phyloP scores from a whole-genome alignment of 1,140 invertebrate genomes.

The Camponotus pennsylvanicus region DNA sequence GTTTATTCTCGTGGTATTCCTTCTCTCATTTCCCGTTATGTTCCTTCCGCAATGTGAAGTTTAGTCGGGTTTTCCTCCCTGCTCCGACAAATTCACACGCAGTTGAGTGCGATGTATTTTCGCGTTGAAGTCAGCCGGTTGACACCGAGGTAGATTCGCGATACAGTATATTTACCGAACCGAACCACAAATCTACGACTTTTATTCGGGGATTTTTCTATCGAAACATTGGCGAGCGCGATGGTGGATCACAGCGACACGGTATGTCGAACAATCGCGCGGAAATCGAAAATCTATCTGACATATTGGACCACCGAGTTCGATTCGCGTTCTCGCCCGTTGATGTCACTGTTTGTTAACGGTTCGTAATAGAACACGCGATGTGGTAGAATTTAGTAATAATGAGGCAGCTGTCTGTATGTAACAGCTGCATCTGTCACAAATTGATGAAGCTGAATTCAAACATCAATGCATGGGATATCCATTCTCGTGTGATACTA shows the following conservation, averaged over 20 bases:
- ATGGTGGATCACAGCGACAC: constrained; percentile 24
- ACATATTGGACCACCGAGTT: constrained; percentile 60
- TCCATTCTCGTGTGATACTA: not conserved
- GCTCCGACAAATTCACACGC: constrained; percentile 21
- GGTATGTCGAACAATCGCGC: constrained; percentile 57
- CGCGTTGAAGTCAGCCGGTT: not conserved
- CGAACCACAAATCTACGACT: constrained; percentile 50
- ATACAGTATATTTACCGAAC: constrained; percentile 60
- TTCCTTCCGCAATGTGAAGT: constrained; percentile 46
- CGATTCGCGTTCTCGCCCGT: constrained; percentile 43
- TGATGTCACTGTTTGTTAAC: constrained; percentile 54
- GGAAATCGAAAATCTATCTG: constrained; percentile 74
- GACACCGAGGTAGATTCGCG: constrained; percentile 25
- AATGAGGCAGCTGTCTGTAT: constrained; percentile 1
- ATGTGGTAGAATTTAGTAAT: constrained; percentile 49
- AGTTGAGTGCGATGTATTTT: constrained; percentile 30
- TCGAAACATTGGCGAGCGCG: constrained; percentile 19
- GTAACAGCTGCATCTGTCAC: constrained; percentile 5
- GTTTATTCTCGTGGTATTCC: constrained; percentile 44
- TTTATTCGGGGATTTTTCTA: constrained; percentile 69
- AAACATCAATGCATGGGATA: not conserved
- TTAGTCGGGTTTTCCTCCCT: constrained; percentile 12
- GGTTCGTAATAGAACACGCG: constrained; percentile 28
- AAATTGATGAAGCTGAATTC: constrained; percentile 65
- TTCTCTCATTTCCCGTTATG: constrained; percentile 46